Conservation (phyloP, 1,140 invertebrate genomes). For the Bombyx mandarina region DNA sequence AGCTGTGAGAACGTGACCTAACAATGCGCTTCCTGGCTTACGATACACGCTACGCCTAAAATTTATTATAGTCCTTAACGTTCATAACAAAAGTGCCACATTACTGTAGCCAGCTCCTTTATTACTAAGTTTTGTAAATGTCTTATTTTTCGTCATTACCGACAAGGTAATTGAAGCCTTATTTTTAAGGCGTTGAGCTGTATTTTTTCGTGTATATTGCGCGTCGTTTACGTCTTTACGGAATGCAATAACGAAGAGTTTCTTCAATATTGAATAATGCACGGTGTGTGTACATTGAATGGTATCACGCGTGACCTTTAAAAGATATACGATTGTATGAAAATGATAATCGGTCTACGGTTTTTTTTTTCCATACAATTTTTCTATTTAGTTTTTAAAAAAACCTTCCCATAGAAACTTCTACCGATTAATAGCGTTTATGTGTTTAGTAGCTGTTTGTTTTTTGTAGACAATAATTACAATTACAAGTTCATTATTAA, state of each 20-base stretch:
- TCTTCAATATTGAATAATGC: constrained; percentile 49
- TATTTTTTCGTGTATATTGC: constrained; percentile 7
- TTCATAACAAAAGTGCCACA: constrained; percentile 32
- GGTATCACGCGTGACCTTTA: constrained; percentile 65
- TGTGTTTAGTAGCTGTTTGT: no score
- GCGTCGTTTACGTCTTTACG: no score
- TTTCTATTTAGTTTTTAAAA: no score
- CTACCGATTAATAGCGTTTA: no score
- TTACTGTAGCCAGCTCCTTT: constrained; percentile 28
- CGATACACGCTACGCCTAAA: constrained; percentile 42
- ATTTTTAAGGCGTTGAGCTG: constrained; percentile 12
- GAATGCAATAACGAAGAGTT: constrained; percentile 28
- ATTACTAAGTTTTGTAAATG: constrained; percentile 18
- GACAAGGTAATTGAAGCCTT: constrained; percentile 17
- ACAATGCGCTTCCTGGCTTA: constrained; percentile 69
- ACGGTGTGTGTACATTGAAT: constrained; percentile 45
- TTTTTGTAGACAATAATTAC: no score
- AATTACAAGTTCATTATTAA: no score
- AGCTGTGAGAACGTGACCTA: constrained; percentile 69
- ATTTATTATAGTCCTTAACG: constrained; percentile 44
- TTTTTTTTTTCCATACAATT: no score
- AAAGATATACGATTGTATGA: constrained; percentile 49
- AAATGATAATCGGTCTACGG: constrained; percentile 55
- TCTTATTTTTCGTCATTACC: constrained; percentile 25
- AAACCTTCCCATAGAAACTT: no score